Percentiles rank a stretch among this genome's conserved stretches.
phyloP scores from a whole-genome alignment of 2,797 vertebrate species.

The Clarias pachynema region DNA sequence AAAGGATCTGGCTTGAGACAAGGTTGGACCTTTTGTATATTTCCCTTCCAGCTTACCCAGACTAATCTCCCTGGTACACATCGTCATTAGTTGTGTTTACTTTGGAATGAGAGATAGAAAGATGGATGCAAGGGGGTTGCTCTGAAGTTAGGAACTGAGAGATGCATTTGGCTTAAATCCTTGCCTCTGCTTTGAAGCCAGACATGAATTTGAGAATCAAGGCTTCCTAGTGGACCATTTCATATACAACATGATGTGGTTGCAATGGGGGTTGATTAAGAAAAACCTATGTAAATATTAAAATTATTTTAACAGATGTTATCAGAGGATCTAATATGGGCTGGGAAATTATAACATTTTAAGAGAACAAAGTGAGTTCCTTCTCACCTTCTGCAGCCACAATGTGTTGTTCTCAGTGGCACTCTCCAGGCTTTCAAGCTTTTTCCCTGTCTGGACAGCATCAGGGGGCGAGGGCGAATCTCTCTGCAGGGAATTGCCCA shows the following conservation, averaged over 20 bases:
- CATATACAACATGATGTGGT: constrained; percentile 46
- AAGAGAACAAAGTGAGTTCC: constrained; percentile 1
- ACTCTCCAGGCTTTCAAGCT: constrained; percentile 77
- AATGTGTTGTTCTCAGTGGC: constrained; percentile 83
- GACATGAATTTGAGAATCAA: constrained; percentile 60
- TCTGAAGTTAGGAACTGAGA: constrained; percentile 49
- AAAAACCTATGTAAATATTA: neutral
- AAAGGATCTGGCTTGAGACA: constrained; percentile 60
- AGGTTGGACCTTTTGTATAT: constrained; percentile 49
- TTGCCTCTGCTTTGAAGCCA: constrained; percentile 56
- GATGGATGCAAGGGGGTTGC: constrained; percentile 21
- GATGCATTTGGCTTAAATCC: constrained; percentile 57
- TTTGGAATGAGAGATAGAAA: constrained; percentile 34
- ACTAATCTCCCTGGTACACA: constrained; percentile 66
- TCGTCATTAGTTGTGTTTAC: constrained; percentile 54
- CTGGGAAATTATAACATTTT: neutral
- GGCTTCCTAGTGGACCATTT: constrained; percentile 53
- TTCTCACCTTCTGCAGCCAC: constrained; percentile 82
- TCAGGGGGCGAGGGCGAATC: constrained; percentile 69
- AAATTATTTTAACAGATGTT: neutral
- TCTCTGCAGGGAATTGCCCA: constrained; percentile 79
- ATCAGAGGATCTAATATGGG: neutral
- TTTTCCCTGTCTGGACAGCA: constrained; percentile 62
- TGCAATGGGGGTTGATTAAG: constrained; percentile 37
- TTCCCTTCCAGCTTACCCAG: constrained; percentile 34